Percentiles rank a stretch among this genome's conserved stretches.
phyloP scores from a whole-genome alignment of 2,113 vertebrate species.

The Drymodes brunneopygia region DNA sequence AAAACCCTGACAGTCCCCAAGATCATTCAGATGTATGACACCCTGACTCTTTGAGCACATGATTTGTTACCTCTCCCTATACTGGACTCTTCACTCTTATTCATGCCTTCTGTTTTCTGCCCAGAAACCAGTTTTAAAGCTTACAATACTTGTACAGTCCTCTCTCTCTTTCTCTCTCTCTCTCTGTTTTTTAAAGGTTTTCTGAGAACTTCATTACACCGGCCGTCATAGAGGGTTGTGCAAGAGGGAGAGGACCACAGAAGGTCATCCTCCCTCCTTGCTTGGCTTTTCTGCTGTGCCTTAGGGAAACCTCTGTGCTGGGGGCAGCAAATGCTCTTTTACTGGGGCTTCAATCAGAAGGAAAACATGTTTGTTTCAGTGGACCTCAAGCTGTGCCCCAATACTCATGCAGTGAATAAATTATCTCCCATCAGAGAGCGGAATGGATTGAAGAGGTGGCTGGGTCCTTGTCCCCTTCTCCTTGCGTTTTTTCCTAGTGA shows the following conservation, averaged over 20 bases:
- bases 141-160: not conserved
- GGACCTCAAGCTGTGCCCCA: not conserved
- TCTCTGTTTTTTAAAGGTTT: not conserved
- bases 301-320: not conserved
- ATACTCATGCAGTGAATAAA: not conserved
- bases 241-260: not conserved
- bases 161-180: not conserved
- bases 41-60: not conserved
- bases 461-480: not conserved
- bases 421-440: not conserved
- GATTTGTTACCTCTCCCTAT: not conserved
- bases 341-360: not conserved
- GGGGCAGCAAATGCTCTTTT: not conserved
- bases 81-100: not conserved
- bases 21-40: not conserved
- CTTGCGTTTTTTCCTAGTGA: not conserved
- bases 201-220: not conserved
- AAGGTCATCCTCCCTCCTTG: not conserved
- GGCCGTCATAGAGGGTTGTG: not conserved
- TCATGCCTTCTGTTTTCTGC: constrained; percentile 22
- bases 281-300: not conserved
- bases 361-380: not conserved
- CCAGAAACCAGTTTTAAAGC: constrained; percentile 28
- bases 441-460: not conserved
- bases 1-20: not conserved